phyloP scores from a whole-genome alignment of 2,797 vertebrate genomes.

The Macropodus opercularis region DNA sequence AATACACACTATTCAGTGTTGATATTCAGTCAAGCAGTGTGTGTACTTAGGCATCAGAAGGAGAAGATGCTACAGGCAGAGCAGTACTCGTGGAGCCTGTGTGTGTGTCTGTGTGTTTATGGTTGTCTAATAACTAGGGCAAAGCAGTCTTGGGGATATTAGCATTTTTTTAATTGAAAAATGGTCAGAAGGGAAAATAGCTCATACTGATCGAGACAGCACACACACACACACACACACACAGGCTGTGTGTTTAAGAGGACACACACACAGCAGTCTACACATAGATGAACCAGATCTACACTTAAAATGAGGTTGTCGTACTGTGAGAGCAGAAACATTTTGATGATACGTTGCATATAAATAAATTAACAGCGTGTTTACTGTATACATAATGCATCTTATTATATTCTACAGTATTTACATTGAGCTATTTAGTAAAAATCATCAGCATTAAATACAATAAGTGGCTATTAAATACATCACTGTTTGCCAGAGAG shows the following conservation, averaged over 20 bases:
- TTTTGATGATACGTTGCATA: too few species aligned
- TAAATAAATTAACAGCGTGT: too few species aligned
- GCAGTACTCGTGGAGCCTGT: constrained; percentile 28
- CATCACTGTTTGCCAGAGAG: too few species aligned
- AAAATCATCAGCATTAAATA: too few species aligned
- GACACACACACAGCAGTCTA: constrained; percentile 14
- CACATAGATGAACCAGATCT: constrained; percentile 33
- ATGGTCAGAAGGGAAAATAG: constrained; percentile 56
- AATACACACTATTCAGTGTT: constrained; percentile 28
- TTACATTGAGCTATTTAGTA: too few species aligned
- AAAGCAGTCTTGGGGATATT: constrained; percentile 72
- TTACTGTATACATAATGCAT: too few species aligned
- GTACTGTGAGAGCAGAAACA: constrained; percentile 1
- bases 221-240: constrained; percentile 21
- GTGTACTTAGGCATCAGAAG: constrained; percentile 52
- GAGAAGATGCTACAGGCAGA: constrained; percentile 55
- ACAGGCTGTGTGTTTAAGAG: too few species aligned
- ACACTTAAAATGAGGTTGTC: background rate
- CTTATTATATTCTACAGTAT: too few species aligned
- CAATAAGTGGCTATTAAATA: too few species aligned
- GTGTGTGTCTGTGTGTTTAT: constrained; percentile 5
- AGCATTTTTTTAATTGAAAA: constrained; percentile 70
- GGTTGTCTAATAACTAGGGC: constrained; percentile 63
- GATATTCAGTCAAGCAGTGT: constrained; percentile 50
- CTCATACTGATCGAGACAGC: constrained; percentile 28